phyloP scores from a whole-genome alignment of 2,113 vertebrate genomes.

The Apaloderma vittatum region DNA sequence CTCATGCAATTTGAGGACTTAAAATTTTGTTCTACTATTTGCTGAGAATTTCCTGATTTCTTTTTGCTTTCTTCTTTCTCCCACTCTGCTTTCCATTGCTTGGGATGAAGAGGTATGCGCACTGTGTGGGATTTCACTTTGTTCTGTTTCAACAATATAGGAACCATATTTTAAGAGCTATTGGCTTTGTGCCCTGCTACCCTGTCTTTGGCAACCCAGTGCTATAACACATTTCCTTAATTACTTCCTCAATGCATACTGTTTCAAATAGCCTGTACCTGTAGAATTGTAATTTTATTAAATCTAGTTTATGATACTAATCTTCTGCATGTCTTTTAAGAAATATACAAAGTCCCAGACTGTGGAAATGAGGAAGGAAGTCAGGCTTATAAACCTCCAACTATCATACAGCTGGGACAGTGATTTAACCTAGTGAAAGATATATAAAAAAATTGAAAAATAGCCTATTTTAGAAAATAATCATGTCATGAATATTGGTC shows the following conservation, averaged over 20 bases:
- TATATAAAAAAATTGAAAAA: background rate
- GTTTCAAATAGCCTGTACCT: background rate
- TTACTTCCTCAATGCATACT: conserved; percentile 30
- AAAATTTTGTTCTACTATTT: background rate
- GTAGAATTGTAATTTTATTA: conserved; percentile 33
- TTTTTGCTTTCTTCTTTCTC: background rate
- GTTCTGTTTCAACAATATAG: background rate
- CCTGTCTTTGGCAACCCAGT: background rate
- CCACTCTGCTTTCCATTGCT: background rate
- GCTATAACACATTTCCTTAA: conserved; percentile 11
- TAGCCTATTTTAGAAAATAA: background rate
- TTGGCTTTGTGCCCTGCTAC: background rate
- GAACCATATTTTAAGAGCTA: background rate
- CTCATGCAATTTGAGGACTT: background rate
- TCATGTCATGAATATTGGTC: background rate
- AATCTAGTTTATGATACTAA: conserved; percentile 11
- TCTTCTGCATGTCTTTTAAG: background rate
- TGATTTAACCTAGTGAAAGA: background rate
- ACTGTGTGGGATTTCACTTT: background rate
- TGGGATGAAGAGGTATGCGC: background rate
- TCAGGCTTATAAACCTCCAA: background rate
- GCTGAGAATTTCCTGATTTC: background rate
- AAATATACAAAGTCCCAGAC: background rate
- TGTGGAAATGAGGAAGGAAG: background rate
- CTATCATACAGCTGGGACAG: background rate